These are phyloP conservation scores for Galerucella calmariensis DNA, from an alignment of 2,888 invertebrate species.

Conservation along the genomic window DNA sequence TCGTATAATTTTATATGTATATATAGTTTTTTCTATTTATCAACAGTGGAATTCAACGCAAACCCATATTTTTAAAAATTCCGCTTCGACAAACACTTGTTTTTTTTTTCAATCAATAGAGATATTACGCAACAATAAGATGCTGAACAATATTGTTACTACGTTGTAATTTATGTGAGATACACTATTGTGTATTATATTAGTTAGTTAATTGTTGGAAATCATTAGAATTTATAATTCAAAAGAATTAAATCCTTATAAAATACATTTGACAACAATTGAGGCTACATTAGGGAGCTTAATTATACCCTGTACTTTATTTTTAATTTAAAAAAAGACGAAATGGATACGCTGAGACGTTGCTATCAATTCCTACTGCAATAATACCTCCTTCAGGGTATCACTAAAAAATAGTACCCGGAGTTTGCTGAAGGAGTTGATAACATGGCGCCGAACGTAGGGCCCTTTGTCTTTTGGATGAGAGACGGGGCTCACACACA, in stretches of 20 bases:
- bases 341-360: too few species aligned
- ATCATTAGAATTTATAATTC: not conserved
- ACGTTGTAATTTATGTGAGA: not conserved
- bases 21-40: not conserved
- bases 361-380: too few species aligned
- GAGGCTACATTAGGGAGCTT: not conserved
- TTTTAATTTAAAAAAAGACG: too few species aligned
- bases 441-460: too few species aligned
- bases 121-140: not conserved
- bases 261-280: not conserved
- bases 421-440: too few species aligned
- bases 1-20: not conserved
- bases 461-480: too few species aligned
- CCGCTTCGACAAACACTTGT: not conserved
- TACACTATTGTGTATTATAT: not conserved
- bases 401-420: too few species aligned
- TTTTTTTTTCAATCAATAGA: not conserved
- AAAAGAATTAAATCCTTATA: not conserved
- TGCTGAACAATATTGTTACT: not conserved
- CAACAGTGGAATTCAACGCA: conserved; percentile 5
- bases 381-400: too few species aligned
- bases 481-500: too few species aligned
- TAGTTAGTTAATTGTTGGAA: not conserved
- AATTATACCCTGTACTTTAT: not conserved
- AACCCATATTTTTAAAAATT: conserved; percentile 6